Base-by-base conservation (phyloP, 2,113 vertebrate genomes). In the Bos indicus region DNA sequence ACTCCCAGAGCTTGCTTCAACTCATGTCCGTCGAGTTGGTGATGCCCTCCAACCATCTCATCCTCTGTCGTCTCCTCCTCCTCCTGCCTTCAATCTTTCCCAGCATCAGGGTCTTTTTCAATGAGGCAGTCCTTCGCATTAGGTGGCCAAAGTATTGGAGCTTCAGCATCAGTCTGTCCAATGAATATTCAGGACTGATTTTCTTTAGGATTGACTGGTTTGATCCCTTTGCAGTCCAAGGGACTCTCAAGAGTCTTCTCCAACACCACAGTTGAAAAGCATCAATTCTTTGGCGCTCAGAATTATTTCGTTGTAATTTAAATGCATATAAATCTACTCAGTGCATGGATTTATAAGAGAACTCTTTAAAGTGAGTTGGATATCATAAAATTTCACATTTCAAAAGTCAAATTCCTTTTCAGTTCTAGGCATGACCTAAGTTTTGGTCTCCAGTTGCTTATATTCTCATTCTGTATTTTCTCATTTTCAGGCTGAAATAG, bases 401-500 rank as follows among this genome's bases (percentile, higher is more conserved):
- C 48, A 92, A 33, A 48, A 60, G n/a, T 83, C 74, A 96, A 26
- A 33, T 71, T 94, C 17, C 33, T 94, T 84, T 97, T 77, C 15
- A 71, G 2, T 90, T 90, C 71, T 60, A 80, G 77, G 40, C n/a
- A 64, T 91, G 64, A 62, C n/a, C 87, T 59, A 80, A 64, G n/a
- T 77, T 77, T 97, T 93, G 16, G 14, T 48, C 46, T 83, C 11
- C 8, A 23, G 23, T 83, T 90, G 17, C 48, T 96, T 91, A 48
- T 43, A 56, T 98, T 85, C 60, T 98, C 25, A 92, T 57, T 96
- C 48, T 98, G 12, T 97, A 80, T 95, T 81, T 99, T 87, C n/a
- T 90, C 57, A 95, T 82, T 98, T 99, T 77, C 98, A 99, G 99
- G 98, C 98, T 95, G 91, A 90, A 23, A 99, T 99, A 84, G 99